Base-by-base conservation (phyloP, 2,888 invertebrate genomes). In the Ommatoiulus sabulosus region DNA sequence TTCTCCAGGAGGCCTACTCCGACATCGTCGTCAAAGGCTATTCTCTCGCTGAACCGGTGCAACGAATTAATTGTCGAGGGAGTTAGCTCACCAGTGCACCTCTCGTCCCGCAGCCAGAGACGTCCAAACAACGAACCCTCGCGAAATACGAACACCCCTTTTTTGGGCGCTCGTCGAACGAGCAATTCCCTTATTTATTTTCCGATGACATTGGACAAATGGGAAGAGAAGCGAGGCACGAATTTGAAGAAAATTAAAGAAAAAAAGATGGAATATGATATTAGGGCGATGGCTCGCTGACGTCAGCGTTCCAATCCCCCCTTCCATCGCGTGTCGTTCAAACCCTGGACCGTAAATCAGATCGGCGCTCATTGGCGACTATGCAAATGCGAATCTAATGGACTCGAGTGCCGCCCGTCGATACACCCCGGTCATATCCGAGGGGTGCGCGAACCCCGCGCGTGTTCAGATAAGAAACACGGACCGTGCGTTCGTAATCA, bases 331-430 rank as follows among this genome's bases (percentile, higher is more conserved):
- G 63, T 63, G 63, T 35, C 35, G 48, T 17, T 6, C 24, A 10
- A 72, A 72, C 24, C 72, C 72, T 8, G 8, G 72, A 24, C 12
- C 72, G 72, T 72, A 72, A 72, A 72, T 72, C 72, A 72, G 24
- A 72, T 72, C 12, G 24, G 72, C 72, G 72, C 24, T 72, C 24
- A 72, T 72, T 72, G 8, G 72, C 72, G 24, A 24, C 24, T 72
- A 72, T 72, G 72, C 72, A 72, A 72, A 72, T 72, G 63, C 20
- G n/a, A 63, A 63, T 63, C 20, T 17, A 63, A n/a, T 20, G 63
- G 6, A 63, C 20, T 24, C 24, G 63, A n/a, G 72, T 24, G 20
- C 24, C 72, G 0, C 1, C 24, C 20, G 8, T 72, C 10, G 72
- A 12, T 52, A 15, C 52, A 17, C 17, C 52, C 17, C 10, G 12